These are phyloP conservation scores for Rattus rattus DNA, from an alignment of 2,113 vertebrate species.

Conservation along the genomic window DNA sequence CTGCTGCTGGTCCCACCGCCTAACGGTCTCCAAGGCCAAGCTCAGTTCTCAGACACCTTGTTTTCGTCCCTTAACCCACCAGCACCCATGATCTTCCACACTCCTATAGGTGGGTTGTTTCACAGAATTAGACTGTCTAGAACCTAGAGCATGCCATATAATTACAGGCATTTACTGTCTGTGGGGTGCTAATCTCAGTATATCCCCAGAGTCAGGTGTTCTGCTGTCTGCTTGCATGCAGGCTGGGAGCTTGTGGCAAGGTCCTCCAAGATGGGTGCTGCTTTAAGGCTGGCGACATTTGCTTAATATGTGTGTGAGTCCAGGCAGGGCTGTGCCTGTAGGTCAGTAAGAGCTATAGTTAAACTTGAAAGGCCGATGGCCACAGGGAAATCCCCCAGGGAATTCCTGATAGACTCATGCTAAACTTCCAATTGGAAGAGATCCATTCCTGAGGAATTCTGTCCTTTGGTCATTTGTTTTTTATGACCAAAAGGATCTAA, in stretches of 20 bases:
- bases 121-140: neutral
- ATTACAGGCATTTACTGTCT: neutral
- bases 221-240: rapidly evolving
- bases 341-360: neutral
- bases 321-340: neutral
- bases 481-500: conserved; percentile 7
- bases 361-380: neutral
- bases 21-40: neutral
- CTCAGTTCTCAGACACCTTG: neutral
- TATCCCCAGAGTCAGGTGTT: neutral
- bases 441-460: conserved; percentile 12
- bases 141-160: neutral
- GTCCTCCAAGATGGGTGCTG: too few relatives aligned
- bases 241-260: neutral
- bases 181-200: neutral
- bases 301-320: rapidly evolving
- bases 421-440: neutral
- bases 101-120: neutral
- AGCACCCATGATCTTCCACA: neutral
- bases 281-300: neutral
- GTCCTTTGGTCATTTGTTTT: neutral
- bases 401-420: neutral
- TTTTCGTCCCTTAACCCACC: neutral
- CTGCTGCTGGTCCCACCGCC: too few relatives aligned
- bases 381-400: neutral